These are phyloP conservation scores for Cosmopolites sordidus DNA, from an alignment of 2,888 invertebrate species.

Conservation along the genomic window DNA sequence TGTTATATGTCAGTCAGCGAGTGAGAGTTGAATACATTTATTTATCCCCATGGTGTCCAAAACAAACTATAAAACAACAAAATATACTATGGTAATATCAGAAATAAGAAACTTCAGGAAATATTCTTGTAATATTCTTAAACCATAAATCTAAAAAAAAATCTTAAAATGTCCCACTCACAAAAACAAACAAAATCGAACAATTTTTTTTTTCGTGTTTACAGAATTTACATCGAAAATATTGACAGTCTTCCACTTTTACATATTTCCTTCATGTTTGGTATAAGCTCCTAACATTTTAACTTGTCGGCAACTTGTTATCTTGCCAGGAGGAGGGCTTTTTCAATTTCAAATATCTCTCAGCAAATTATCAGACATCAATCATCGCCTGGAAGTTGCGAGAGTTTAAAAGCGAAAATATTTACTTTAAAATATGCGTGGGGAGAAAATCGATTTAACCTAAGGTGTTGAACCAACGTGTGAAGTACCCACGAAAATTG, in stretches of 20 bases:
- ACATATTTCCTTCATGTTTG: not conserved
- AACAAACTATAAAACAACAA: no score
- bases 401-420: conserved; percentile 23
- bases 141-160: no score
- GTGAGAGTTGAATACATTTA: no score
- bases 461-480: not conserved
- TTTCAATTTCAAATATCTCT: conserved; percentile 37
- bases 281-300: conserved; percentile 9
- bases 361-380: conserved; percentile 41
- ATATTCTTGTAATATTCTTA: no score
- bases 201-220: not conserved
- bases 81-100: no score
- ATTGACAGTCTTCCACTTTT: not conserved
- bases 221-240: not conserved
- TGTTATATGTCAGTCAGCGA: no score
- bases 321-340: conserved; percentile 34
- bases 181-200: no score
- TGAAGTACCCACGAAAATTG: not conserved
- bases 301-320: conserved; percentile 36
- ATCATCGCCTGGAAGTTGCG: conserved; percentile 29
- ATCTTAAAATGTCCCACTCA: no score
- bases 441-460: conserved; percentile 9
- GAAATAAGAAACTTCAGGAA: no score
- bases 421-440: conserved; percentile 22
- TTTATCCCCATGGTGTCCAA: no score